These are phyloP conservation scores for Microtus pennsylvanicus DNA, from an alignment of 2,113 vertebrate genomes.

Conservation along the genomic window DNA sequence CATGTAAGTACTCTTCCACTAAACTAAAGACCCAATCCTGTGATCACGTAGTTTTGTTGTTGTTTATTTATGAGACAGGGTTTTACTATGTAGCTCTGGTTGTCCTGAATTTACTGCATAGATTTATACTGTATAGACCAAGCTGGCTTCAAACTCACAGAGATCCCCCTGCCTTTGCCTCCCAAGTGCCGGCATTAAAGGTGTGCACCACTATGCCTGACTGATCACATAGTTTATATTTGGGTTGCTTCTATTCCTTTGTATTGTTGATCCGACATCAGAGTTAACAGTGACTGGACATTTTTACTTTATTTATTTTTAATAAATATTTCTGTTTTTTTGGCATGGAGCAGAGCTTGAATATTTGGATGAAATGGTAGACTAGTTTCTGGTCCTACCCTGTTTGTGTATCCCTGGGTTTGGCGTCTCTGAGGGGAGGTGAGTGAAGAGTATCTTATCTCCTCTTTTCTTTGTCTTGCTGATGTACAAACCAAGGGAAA, in stretches of 20 bases:
- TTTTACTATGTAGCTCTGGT: not conserved
- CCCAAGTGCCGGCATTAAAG: too few species aligned
- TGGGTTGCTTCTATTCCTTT: not conserved
- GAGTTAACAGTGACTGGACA: not conserved
- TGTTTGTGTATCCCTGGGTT: not conserved
- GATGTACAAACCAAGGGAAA: not conserved
- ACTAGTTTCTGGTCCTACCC: not conserved
- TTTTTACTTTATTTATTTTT: conserved; percentile 26
- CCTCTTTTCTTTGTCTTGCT: not conserved
- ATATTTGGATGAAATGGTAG: not conserved
- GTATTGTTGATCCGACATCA: not conserved
- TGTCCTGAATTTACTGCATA: not conserved
- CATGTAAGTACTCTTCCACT: not conserved
- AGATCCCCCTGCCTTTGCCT: not conserved
- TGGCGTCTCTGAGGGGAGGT: not conserved
- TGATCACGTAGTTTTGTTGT: not conserved
- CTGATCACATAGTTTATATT: not conserved
- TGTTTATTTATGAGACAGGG: not conserved
- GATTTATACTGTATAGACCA: not conserved
- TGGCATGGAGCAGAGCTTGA: not conserved
- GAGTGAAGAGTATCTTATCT: not conserved
- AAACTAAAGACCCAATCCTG: not conserved
- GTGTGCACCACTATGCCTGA: not conserved
- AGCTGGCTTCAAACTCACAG: not conserved
- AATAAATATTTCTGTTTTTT: not conserved